Percentiles rank a stretch among this genome's conserved stretches.
These are phyloP conservation scores for Brachyrhaphis roseni DNA, from an alignment of 2,797 vertebrate genomes.

Conservation along the genomic window DNA sequence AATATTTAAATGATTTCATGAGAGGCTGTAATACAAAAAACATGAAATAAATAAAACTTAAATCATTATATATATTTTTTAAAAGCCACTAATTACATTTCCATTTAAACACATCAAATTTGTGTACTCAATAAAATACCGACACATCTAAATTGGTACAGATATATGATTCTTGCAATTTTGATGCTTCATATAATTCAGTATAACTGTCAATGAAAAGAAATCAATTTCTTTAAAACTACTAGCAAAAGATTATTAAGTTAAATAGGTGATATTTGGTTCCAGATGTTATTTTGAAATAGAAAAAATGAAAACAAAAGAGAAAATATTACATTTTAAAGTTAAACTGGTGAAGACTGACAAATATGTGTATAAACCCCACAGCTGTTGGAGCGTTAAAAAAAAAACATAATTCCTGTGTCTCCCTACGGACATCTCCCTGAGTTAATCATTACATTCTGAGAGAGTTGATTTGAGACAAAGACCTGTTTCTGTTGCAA, in stretches of 20 bases:
- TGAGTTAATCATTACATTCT: neutral
- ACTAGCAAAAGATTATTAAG: neutral
- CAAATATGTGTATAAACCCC: neutral
- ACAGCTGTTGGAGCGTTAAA: neutral
- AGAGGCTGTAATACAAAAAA: neutral
- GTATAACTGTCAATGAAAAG: neutral
- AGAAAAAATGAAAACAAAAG: neutral
- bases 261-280: neutral
- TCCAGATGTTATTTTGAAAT: neutral
- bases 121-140: neutral
- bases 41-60: neutral
- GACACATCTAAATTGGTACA: neutral
- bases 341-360: neutral
- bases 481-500: constrained; percentile 4
- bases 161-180: neutral
- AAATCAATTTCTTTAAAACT: neutral
- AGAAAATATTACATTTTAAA: neutral
- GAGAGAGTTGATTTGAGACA: neutral
- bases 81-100: neutral
- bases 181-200: neutral
- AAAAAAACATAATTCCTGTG: neutral
- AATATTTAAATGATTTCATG: neutral
- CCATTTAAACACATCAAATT: neutral
- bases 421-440: neutral
- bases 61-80: neutral